Evolutionary conservation across 2,888 invertebrate genomes (phyloP).

Genomic region (Oligia latruncula): DNA sequence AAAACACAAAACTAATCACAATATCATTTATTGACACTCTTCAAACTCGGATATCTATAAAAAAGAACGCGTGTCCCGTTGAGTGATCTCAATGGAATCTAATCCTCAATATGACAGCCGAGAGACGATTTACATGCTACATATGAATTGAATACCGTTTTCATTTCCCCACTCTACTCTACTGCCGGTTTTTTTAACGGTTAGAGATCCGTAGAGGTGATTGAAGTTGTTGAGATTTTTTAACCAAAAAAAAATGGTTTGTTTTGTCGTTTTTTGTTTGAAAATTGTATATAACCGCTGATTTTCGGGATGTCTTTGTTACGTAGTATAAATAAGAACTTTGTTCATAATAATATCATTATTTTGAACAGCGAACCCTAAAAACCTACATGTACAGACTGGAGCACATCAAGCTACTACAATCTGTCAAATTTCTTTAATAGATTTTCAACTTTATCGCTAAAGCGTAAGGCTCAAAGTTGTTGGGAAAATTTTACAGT

Average conservation of each 20-base stretch:
- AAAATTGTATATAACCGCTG: neutral
- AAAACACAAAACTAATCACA: neutral
- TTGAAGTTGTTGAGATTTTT: neutral
- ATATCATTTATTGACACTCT: constrained; percentile 34
- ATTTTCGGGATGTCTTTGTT: neutral
- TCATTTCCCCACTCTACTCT: constrained; percentile 76
- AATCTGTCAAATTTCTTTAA: too few relatives aligned
- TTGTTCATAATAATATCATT: neutral
- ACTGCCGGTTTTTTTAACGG: constrained; percentile 68
- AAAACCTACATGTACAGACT: too few relatives aligned
- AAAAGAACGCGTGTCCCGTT: constrained; percentile 54
- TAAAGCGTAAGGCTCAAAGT: too few relatives aligned
- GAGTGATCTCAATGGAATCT: constrained; percentile 70
- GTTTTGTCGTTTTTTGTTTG: too few relatives aligned
- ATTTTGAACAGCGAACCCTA: too few relatives aligned
- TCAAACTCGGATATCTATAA: constrained; percentile 38
- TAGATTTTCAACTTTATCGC: too few relatives aligned
- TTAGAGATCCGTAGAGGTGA: constrained; percentile 69
- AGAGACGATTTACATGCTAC: constrained; percentile 64
- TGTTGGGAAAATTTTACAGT: too few relatives aligned
- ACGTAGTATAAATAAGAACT: neutral
- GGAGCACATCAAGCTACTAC: too few relatives aligned
- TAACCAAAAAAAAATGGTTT: neutral
- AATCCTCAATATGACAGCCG: constrained; percentile 74
- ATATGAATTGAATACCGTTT: constrained; percentile 79